phyloP scores from a whole-genome alignment of 2,888 invertebrate genomes.

The Microctonus aethiopoides region DNA sequence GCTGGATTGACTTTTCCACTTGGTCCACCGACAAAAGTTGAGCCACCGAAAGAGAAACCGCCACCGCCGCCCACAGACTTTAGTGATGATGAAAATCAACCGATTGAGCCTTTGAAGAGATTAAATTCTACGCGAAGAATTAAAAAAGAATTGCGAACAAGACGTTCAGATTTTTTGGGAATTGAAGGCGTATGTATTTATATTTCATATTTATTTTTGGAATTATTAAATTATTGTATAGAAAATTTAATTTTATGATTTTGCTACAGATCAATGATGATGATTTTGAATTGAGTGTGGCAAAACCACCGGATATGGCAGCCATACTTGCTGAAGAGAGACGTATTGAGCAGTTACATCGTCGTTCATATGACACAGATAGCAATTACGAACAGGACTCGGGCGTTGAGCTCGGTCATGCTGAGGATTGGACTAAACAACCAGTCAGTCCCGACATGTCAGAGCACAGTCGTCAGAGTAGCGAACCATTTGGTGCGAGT shows the following conservation, averaged over 20 bases:
- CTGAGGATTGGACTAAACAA: conserved; percentile 65
- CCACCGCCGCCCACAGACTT: conserved; percentile 80
- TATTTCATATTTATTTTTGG: not conserved
- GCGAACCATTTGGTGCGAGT: conserved; percentile 79
- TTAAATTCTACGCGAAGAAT: conserved; percentile 86
- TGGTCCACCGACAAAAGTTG: conserved; percentile 73
- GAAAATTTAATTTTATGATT: not conserved
- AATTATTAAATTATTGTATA: conserved; percentile 22
- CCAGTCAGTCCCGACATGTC: conserved; percentile 65
- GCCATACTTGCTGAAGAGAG: conserved; percentile 84
- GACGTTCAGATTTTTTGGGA: conserved; percentile 87
- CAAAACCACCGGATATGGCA: conserved; percentile 83
- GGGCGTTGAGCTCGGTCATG: conserved; percentile 77
- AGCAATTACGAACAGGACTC: conserved; percentile 74
- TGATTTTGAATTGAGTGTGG: conserved; percentile 76
- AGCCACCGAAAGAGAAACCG: conserved; percentile 88
- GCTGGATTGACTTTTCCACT: conserved; percentile 68
- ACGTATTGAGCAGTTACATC: conserved; percentile 81
- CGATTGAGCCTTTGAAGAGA: conserved; percentile 74
- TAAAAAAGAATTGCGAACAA: conserved; percentile 85
- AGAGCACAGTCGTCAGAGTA: conserved; percentile 83
- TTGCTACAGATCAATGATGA: conserved; percentile 71
- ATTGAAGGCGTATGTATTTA: conserved; percentile 76
- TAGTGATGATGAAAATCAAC: conserved; percentile 65
- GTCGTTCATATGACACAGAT: conserved; percentile 79